Conservation (phyloP, 2,113 vertebrate genomes). For the Ploceus nigricollis region DNA sequence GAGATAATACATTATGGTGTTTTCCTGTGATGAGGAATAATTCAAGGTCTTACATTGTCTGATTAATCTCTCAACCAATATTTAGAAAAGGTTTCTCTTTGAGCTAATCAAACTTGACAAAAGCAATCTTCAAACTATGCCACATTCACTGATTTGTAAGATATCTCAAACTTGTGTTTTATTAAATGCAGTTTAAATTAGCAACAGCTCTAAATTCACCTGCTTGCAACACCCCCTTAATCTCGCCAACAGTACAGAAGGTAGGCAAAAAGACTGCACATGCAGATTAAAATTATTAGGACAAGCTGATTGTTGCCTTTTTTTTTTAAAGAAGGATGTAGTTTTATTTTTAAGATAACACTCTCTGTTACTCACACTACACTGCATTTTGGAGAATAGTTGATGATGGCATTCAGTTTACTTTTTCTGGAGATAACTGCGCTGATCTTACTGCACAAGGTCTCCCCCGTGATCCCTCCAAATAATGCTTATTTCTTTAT, state of each 20-base stretch:
- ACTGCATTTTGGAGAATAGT: not conserved
- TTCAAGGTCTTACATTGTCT: conserved; percentile 44
- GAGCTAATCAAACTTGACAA: conserved; percentile 65
- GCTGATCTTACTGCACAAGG: not conserved
- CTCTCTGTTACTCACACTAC: not conserved
- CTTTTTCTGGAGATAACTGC: not conserved
- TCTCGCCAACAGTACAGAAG: not conserved
- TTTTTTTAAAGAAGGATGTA: not conserved
- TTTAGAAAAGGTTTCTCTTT: conserved; percentile 63
- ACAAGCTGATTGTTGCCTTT: not conserved
- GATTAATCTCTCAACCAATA: conserved; percentile 64
- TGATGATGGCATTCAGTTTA: not conserved
- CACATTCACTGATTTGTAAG: conserved; percentile 46
- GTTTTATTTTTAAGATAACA: not conserved
- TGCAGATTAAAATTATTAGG: not conserved
- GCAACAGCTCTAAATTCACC: conserved; percentile 41
- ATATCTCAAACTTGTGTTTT: conserved; percentile 43
- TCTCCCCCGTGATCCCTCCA: not conserved
- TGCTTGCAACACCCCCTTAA: not conserved
- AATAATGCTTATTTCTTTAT: not conserved
- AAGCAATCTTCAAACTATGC: conserved; percentile 64
- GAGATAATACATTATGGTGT: conserved; percentile 6
- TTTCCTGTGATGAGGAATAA: conserved; percentile 51
- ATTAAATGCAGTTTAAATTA: conserved; percentile 60
- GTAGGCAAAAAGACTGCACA: not conserved